A percentile compares a stretch with the other conserved stretches of the same genome.
phyloP scores from a whole-genome alignment of 2,888 invertebrate species.

The Drosophila infuscata region DNA sequence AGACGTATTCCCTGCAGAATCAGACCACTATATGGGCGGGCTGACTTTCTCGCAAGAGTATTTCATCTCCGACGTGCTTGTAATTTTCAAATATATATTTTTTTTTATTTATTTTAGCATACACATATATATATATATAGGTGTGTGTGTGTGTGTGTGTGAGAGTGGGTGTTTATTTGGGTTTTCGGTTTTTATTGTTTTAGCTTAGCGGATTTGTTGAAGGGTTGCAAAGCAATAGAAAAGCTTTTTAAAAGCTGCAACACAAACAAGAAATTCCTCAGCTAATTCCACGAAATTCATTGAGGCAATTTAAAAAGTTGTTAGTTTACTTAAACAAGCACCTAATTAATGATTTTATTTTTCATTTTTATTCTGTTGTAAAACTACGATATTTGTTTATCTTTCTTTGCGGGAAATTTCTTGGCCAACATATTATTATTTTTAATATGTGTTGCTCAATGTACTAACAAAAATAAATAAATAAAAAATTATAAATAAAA shows the following conservation, averaged over 20 bases:
- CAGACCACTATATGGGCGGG: background rate
- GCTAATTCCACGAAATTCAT: background rate
- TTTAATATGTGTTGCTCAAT: background rate
- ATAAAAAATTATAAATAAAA: background rate
- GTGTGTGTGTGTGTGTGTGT: conserved; percentile 33
- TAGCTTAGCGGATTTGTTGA: conserved; percentile 15
- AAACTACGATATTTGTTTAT: background rate
- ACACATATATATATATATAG: background rate
- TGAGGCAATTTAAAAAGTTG: background rate
- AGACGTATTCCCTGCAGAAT: background rate
- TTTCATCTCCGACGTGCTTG: background rate
- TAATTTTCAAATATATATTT: background rate
- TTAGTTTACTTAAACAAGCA: background rate
- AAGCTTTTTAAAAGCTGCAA: background rate
- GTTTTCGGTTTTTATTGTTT: conserved; percentile 30
- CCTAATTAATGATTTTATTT: background rate
- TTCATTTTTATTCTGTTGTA: background rate
- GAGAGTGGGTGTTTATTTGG: conserved; percentile 39
- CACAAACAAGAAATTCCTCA: background rate
- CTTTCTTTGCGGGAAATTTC: background rate
- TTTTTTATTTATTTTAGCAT: conserved; percentile 21
- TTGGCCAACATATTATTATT: background rate
- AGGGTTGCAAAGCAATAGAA: background rate
- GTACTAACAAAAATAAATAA: background rate
- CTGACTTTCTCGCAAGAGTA: background rate